These are phyloP conservation scores for Alaudala cheleensis DNA, from an alignment of 2,113 vertebrate genomes.

Conservation along the genomic window DNA sequence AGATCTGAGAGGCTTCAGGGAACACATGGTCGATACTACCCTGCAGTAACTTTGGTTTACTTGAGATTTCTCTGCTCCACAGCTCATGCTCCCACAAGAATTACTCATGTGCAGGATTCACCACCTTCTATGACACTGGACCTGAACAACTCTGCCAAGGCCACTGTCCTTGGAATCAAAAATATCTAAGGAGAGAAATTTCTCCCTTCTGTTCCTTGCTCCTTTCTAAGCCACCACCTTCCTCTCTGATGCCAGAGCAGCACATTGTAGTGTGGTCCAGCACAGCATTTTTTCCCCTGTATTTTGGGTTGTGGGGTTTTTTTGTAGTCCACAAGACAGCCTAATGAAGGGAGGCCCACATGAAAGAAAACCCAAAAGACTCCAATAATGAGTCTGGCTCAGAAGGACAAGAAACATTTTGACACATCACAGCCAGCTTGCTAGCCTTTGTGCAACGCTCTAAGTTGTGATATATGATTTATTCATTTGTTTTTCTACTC, in stretches of 20 bases:
- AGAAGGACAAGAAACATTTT: slow-evolving; percentile 25
- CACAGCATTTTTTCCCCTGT: background rate
- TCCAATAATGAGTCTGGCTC: slow-evolving; percentile 44
- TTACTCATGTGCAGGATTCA: rapidly evolving
- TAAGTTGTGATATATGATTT: slow-evolving; percentile 18
- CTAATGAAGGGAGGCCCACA: slow-evolving; percentile 47
- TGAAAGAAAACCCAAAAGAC: slow-evolving; percentile 46
- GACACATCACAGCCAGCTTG: background rate
- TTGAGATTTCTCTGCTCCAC: background rate
- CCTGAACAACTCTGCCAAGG: background rate
- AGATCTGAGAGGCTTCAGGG: background rate
- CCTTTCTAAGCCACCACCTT: background rate
- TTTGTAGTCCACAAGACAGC: slow-evolving; percentile 26
- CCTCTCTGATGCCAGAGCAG: background rate
- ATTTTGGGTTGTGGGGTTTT: background rate
- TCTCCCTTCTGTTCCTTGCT: background rate
- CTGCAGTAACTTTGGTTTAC: background rate
- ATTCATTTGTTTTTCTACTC: background rate
- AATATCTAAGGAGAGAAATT: background rate
- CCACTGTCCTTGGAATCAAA: background rate
- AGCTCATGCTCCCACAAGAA: background rate
- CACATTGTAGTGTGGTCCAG: background rate
- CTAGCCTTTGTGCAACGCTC: background rate
- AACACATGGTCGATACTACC: background rate
- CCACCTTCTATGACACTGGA: background rate